A percentile compares a stretch with the other conserved stretches of the same genome.
These are phyloP conservation scores for Cuniculus paca DNA, from an alignment of 2,797 vertebrate species.

Conservation along the genomic window DNA sequence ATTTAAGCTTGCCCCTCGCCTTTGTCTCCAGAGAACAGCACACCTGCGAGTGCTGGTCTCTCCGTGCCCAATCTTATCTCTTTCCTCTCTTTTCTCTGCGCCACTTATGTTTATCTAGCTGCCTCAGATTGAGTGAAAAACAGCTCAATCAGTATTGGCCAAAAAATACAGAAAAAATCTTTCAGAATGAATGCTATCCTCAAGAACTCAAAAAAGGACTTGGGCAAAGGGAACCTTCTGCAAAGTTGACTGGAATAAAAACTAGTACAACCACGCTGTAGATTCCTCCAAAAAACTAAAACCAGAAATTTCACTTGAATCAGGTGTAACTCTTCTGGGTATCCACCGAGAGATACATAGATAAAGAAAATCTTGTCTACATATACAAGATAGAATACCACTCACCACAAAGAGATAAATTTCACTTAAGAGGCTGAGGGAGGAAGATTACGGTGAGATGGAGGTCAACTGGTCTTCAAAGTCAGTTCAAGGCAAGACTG, in stretches of 20 bases:
- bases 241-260: background rate
- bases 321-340: background rate
- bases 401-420: background rate
- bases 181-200: background rate
- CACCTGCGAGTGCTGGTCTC: too few species aligned
- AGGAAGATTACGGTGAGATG: background rate
- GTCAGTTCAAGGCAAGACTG: too few species aligned
- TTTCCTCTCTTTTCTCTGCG: too few species aligned
- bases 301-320: background rate
- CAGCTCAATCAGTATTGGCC: too few species aligned
- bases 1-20: too few species aligned
- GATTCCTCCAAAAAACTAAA: background rate
- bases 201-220: background rate
- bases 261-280: background rate
- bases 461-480: background rate
- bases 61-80: too few species aligned
- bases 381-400: background rate
- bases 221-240: too few species aligned
- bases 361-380: background rate
- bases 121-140: too few species aligned
- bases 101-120: too few species aligned
- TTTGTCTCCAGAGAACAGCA: too few species aligned
- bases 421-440: background rate
- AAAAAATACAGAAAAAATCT: background rate
- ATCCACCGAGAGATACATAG: too few species aligned